Percentiles rank a stretch among this genome's conserved stretches.
These are phyloP conservation scores for Exocentrus adspersus DNA, from an alignment of 2,888 invertebrate genomes.

Conservation along the genomic window DNA sequence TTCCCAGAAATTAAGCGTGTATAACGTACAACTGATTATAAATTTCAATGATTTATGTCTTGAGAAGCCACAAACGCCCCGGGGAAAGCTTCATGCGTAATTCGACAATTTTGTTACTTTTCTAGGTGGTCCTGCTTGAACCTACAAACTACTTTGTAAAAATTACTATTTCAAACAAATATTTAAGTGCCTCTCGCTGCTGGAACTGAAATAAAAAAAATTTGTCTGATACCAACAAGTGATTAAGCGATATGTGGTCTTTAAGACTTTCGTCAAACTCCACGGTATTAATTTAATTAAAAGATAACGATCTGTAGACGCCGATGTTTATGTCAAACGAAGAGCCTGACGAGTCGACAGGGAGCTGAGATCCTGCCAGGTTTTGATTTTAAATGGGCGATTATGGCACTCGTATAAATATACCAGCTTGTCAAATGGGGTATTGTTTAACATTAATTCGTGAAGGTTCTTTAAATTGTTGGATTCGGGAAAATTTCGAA, in stretches of 20 bases:
- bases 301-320: conserved; percentile 39
- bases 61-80: not conserved
- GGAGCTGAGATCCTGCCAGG: not conserved
- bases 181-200: not conserved
- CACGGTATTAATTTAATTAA: conserved; percentile 39
- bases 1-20: conserved; percentile 6
- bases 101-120: not conserved
- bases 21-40: conserved; percentile 2
- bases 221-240: not conserved
- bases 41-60: conserved; percentile 13
- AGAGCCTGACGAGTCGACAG: conserved; percentile 17
- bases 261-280: conserved; percentile 19
- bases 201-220: not conserved
- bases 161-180: not conserved
- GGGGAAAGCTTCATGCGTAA: not conserved
- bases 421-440: not conserved
- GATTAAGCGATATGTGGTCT: conserved; percentile 39
- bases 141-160: too few species aligned
- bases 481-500: not conserved
- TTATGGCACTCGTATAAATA: conserved; percentile 1
- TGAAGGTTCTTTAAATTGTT: too few species aligned
- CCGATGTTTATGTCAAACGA: conserved; percentile 24
- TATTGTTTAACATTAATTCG: too few species aligned
- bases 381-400: conserved; percentile 11
- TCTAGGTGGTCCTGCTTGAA: too few species aligned